Percentiles rank a stretch among this genome's conserved stretches.
These are phyloP conservation scores for Damaliscus lunatus DNA, from an alignment of 2,113 vertebrate genomes.

Conservation along the genomic window DNA sequence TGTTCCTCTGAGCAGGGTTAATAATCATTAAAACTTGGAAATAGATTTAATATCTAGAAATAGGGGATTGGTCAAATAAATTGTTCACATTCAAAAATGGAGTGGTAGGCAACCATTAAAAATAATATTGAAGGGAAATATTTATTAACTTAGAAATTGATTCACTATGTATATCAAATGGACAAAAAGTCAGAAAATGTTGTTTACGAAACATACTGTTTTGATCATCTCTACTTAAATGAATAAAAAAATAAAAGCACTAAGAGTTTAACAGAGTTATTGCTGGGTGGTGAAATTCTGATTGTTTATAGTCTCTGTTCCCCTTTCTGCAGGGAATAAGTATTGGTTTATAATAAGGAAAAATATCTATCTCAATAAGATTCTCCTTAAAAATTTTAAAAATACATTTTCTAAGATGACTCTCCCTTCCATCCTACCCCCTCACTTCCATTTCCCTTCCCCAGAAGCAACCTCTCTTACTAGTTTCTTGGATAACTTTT, in stretches of 20 bases:
- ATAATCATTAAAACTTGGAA: neutral
- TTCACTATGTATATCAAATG: neutral
- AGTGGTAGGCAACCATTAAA: neutral
- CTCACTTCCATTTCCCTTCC: neutral
- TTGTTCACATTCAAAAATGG: neutral
- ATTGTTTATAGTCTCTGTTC: neutral
- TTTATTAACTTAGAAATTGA: neutral
- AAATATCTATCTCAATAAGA: neutral
- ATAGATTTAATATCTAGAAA: neutral
- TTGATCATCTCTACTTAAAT: neutral
- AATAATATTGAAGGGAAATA: neutral
- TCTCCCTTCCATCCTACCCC: neutral
- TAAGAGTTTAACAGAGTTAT: neutral
- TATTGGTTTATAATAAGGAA: neutral
- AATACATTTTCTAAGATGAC: neutral
- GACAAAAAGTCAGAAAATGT: neutral
- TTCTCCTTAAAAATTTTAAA: constrained; percentile 10
- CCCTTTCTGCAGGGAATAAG: neutral
- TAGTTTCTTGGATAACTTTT: neutral
- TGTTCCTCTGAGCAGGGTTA: neutral
- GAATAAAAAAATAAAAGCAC: neutral
- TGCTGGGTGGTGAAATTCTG: neutral
- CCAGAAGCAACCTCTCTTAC: neutral
- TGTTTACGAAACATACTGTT: neutral
- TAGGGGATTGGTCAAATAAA: neutral